These are phyloP conservation scores for Mohoua ochrocephala DNA, from an alignment of 2,113 vertebrate species.

Conservation along the genomic window DNA sequence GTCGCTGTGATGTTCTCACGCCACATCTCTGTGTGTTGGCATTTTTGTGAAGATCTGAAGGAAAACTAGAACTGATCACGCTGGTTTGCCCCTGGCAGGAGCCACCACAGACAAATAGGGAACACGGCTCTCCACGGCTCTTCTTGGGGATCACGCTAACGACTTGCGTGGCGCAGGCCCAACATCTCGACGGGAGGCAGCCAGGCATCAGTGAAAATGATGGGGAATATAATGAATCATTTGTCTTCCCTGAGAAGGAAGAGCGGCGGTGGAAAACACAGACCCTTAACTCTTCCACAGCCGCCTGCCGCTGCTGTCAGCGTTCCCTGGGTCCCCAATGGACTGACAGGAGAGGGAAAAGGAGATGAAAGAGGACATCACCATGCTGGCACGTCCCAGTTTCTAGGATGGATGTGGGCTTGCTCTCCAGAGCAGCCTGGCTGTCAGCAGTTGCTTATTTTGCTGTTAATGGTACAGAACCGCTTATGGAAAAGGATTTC, in stretches of 20 bases:
- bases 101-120: background rate
- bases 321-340: background rate
- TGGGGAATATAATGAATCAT: constrained; percentile 51
- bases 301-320: background rate
- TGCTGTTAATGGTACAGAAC: background rate
- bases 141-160: background rate
- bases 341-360: background rate
- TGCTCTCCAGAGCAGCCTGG: background rate
- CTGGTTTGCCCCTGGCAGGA: constrained; percentile 8
- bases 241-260: constrained; percentile 42
- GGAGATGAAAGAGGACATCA: background rate
- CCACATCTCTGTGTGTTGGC: background rate
- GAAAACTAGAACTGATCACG: background rate
- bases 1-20: accelerated
- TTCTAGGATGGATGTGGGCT: background rate
- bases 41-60: background rate
- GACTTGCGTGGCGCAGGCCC: background rate
- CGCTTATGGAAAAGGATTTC: background rate
- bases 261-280: background rate
- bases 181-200: constrained; percentile 27
- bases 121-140: background rate
- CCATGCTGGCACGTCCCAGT: background rate
- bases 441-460: background rate
- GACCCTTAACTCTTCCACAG: constrained; percentile 24
- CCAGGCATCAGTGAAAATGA: constrained; percentile 47